Evolutionary conservation across 2,888 invertebrate genomes (phyloP).

Genomic region (Salpingus planirostris): DNA sequence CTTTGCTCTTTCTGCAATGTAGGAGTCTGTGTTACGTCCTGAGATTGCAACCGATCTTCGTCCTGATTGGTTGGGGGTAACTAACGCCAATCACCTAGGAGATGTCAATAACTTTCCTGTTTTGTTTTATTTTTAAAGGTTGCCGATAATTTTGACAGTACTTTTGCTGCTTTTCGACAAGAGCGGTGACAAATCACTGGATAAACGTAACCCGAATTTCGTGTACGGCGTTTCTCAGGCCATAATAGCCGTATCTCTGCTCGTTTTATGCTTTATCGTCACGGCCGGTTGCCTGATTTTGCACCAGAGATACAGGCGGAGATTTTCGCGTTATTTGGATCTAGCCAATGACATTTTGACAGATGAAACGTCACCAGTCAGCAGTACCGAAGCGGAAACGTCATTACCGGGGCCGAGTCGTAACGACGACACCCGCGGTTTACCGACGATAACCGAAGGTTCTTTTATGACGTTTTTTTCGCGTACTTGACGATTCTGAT

Average conservation of each 20-base stretch:
- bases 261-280: constrained; percentile 72
- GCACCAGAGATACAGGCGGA: constrained; percentile 69
- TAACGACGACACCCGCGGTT: too few relatives aligned
- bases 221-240: constrained; percentile 72
- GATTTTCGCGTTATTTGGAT: constrained; percentile 56
- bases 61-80: constrained; percentile 48
- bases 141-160: constrained; percentile 58
- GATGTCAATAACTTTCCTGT: too few relatives aligned
- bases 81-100: too few relatives aligned
- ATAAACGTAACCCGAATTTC: constrained; percentile 64
- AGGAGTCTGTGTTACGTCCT: constrained; percentile 76
- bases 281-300: constrained; percentile 74
- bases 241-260: constrained; percentile 62
- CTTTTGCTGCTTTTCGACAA: constrained; percentile 53
- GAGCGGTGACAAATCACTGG: constrained; percentile 42
- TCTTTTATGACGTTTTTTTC: too few relatives aligned
- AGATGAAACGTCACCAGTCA: constrained; percentile 18
- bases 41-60: constrained; percentile 62
- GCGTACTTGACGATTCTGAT: too few relatives aligned
- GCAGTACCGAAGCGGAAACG: constrained; percentile 24
- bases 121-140: constrained; percentile 14
- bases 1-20: constrained; percentile 72
- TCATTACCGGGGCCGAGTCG: too few relatives aligned
- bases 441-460: constrained; percentile 41
- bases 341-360: constrained; percentile 51